These are phyloP conservation scores for Sciaenops ocellatus DNA, from an alignment of 2,797 vertebrate species.

Conservation along the genomic window DNA sequence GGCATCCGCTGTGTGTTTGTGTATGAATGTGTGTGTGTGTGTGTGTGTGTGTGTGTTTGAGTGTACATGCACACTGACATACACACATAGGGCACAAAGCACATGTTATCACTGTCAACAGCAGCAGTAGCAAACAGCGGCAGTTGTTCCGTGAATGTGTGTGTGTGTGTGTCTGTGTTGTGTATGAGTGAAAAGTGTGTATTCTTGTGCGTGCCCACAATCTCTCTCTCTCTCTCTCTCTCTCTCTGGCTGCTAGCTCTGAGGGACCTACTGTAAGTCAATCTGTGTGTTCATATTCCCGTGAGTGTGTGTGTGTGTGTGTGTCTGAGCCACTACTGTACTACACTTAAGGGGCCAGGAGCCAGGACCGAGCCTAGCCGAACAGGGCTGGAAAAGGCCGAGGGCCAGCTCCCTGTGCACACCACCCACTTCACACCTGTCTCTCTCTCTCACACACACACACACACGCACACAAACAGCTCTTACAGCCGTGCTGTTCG, in stretches of 20 bases:
- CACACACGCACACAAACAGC: constrained; percentile 14
- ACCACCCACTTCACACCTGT: constrained; percentile 80
- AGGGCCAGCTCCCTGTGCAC: constrained; percentile 72
- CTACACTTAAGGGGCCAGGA: constrained; percentile 66
- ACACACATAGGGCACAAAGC: constrained; percentile 68
- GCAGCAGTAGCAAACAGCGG: constrained; percentile 71
- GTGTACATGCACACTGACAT: constrained; percentile 28
- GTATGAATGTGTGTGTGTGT: constrained; percentile 28
- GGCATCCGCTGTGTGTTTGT: constrained; percentile 66
- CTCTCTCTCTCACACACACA: constrained; percentile 36
- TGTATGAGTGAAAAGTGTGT: constrained; percentile 55
- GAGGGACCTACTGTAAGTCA: constrained; percentile 76
- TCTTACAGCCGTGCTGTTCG: constrained; percentile 64
- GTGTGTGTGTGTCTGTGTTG: constrained; percentile 55
- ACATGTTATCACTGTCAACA: constrained; percentile 84
- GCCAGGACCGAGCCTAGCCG: constrained; percentile 58
- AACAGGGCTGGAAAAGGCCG: constrained; percentile 68
- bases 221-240: constrained; percentile 43
- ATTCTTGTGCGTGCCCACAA: constrained; percentile 42
- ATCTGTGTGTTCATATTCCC: constrained; percentile 70
- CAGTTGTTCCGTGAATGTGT: constrained; percentile 62
- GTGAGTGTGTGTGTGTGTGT: constrained; percentile 36
- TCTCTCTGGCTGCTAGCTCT: constrained; percentile 63
- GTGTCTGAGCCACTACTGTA: constrained; percentile 59
- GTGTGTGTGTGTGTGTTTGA: neutral